Base-by-base conservation (phyloP, 2,113 vertebrate species). In the Nycticebus coucang region DNA sequence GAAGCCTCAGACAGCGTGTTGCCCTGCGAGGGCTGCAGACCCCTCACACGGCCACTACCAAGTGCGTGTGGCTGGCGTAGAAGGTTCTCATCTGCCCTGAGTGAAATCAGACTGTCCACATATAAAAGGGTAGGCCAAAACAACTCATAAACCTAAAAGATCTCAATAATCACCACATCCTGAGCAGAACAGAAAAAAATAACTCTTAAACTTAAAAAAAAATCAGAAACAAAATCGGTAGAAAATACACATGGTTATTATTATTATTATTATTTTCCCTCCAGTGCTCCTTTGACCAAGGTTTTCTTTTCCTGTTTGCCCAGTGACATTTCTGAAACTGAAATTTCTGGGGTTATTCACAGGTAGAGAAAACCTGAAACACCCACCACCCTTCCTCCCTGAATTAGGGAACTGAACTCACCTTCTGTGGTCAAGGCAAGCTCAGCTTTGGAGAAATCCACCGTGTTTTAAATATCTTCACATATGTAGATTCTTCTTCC, bases 161-260 rank as follows among this genome's bases (percentile, higher is more conserved):
- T 59, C 69, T 75, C 41, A 30, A 64, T 64, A 53, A 45, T 84
- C 85, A 74, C 41, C 91, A 50, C 68, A 72, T 60, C 68, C 33
- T n/a, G 18, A 60, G 72, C 60, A 57, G 41, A 79, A 18, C 35
- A 71, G 55, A 69, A 22, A 53, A 53, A 83, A 92, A 66, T 26
- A 86, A 60, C 60, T 93, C 94, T 81, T 75, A 80, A 94, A 92
- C 33, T 82, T 82, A 88, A 87, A 95, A 95, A 85, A 71, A 41
- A 30, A 0, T 6, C 22, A 15, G 68, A 87, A 64, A 60, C 28
- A 2, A 50, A 79, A 93, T 84, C 83, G 68, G 35, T 93, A 21
- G 28, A 50, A 90, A 87, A 72, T 33, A 0, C 35, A 33, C 22
- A 14, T 45, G 21, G 55, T 55, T 55, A 55, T 55, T 55, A 55